Evolutionary conservation across 1,140 invertebrate species (phyloP).

Genomic region (Aphis craccivora): DNA sequence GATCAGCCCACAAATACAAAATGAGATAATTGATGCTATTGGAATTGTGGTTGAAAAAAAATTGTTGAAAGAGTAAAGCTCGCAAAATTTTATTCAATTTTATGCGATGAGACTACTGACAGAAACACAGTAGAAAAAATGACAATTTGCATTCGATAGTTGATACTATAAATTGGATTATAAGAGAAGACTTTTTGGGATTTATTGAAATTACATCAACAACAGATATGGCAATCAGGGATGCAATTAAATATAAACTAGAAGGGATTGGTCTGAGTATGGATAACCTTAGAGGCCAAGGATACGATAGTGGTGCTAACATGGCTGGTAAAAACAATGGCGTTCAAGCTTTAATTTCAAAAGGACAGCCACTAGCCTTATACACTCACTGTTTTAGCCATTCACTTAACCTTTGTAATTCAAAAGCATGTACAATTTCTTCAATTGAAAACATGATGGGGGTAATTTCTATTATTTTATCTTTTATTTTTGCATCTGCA

Average conservation of each 20-base stretch:
- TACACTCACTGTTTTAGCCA: neutral
- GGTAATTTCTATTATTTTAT: neutral
- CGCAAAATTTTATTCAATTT: conserved; percentile 44
- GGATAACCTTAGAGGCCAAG: conserved; percentile 61
- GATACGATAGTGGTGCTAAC: conserved; percentile 62
- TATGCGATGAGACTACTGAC: conserved; percentile 6
- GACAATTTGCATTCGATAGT: too few species aligned
- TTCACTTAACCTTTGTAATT: conserved; percentile 37
- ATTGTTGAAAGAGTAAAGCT: neutral
- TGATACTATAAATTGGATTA: too few species aligned
- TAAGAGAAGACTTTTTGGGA: too few species aligned
- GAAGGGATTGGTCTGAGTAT: conserved; percentile 60
- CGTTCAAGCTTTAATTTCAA: conserved; percentile 57
- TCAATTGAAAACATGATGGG: conserved; percentile 50
- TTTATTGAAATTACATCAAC: too few species aligned
- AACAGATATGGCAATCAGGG: too few species aligned
- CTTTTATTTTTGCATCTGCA: conserved; percentile 27
- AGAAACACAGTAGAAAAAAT: too few species aligned
- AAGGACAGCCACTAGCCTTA: conserved; percentile 34
- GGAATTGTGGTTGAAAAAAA: conserved; percentile 32
- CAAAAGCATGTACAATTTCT: conserved; percentile 23
- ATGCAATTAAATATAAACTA: conserved; percentile 49
- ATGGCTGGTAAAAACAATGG: conserved; percentile 62
- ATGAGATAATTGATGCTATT: conserved; percentile 42
- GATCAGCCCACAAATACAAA: conserved; percentile 29